These are phyloP conservation scores for Drosophila kokeensis DNA, from an alignment of 2,888 invertebrate genomes.

Conservation along the genomic window DNA sequence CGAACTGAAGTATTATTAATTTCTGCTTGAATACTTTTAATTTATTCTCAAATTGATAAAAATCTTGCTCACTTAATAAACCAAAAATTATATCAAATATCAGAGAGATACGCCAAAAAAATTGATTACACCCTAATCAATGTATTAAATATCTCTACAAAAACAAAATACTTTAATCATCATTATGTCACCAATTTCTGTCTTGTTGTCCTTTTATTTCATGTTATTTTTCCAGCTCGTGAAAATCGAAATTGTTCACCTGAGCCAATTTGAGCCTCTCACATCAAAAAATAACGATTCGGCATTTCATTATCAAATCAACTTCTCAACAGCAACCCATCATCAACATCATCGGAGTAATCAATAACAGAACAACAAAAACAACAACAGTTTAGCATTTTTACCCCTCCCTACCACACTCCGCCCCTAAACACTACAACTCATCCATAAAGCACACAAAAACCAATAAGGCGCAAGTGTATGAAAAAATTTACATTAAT, in stretches of 20 bases:
- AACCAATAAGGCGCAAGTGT: conserved; percentile 50
- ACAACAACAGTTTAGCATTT: conserved; percentile 30
- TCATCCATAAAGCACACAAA: conserved; percentile 3
- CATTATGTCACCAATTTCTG: conserved; percentile 1
- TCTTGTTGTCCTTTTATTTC: neutral
- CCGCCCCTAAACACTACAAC: neutral
- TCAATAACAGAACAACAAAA: conserved; percentile 33
- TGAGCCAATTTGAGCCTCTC: conserved; percentile 30
- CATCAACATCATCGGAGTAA: conserved; percentile 32
- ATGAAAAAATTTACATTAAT: conserved; percentile 66
- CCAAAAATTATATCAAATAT: neutral
- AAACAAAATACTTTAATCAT: conserved; percentile 6
- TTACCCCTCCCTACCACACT: neutral
- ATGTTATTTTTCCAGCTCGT: conserved; percentile 14
- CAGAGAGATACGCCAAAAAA: neutral
- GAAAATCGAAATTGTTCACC: conserved; percentile 37
- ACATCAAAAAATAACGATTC: conserved; percentile 16
- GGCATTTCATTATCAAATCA: conserved; percentile 56
- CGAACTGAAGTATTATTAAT: neutral
- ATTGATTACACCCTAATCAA: neutral
- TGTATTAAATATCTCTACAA: neutral
- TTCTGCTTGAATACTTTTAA: neutral
- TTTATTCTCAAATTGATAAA: neutral
- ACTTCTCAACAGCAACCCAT: conserved; percentile 14
- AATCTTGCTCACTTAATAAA: neutral